phyloP scores from a whole-genome alignment of 2,113 vertebrate species.

The Rissa tridactyla region DNA sequence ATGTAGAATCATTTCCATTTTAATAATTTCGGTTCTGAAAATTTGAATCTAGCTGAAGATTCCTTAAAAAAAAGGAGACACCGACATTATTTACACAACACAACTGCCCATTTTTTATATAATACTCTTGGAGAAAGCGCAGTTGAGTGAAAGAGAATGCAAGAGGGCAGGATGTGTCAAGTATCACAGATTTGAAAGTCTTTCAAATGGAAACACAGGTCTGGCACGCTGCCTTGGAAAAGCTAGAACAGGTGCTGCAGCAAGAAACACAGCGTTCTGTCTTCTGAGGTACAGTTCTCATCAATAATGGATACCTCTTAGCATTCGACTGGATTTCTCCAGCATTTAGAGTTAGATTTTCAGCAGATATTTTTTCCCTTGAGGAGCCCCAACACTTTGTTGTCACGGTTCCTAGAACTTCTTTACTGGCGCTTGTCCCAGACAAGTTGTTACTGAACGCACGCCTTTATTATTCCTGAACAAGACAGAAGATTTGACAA shows the following conservation, averaged over 20 bases:
- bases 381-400: background rate
- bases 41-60: background rate
- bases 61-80: background rate
- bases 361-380: background rate
- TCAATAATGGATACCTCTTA: background rate
- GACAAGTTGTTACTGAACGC: background rate
- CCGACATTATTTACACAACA: background rate
- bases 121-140: rapidly evolving
- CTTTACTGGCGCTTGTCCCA: background rate
- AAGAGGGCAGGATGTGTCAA: background rate
- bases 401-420: background rate
- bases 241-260: background rate
- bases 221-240: background rate
- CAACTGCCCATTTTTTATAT: background rate
- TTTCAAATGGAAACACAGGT: background rate
- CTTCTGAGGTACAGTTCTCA: background rate
- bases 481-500: background rate
- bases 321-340: background rate
- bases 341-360: background rate
- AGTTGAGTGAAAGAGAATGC: background rate
- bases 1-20: background rate
- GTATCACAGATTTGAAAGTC: background rate
- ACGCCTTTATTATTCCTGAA: background rate
- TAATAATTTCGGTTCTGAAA: background rate
- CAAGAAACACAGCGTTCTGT: background rate